Percentiles rank a stretch among this genome's conserved stretches.
These are phyloP conservation scores for Callimorpha dominula DNA, from an alignment of 2,888 invertebrate genomes.

Conservation along the genomic window DNA sequence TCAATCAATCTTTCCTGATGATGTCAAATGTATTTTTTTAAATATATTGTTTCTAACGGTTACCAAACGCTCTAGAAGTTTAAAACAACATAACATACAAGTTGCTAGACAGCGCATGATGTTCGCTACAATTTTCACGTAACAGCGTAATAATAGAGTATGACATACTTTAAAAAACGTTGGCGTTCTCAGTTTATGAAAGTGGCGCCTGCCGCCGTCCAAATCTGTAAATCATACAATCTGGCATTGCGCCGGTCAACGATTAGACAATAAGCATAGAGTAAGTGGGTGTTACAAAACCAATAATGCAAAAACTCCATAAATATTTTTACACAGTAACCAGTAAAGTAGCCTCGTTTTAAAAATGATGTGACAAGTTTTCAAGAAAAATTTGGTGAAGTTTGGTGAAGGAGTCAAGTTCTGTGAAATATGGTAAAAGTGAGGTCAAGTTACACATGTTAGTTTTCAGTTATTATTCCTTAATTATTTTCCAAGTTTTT, in stretches of 20 bases:
- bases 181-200: constrained; percentile 64
- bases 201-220: constrained; percentile 72
- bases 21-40: not conserved
- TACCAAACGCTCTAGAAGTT: not conserved
- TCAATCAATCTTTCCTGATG: not conserved
- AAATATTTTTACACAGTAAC: not conserved
- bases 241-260: constrained; percentile 77
- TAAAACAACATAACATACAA: not conserved
- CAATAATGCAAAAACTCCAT: too few species aligned
- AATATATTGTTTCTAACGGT: not conserved
- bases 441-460: too few species aligned
- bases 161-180: constrained; percentile 69
- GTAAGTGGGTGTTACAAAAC: not conserved
- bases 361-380: too few species aligned
- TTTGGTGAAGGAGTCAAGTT: too few species aligned
- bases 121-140: constrained; percentile 26
- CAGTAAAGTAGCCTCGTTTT: not conserved
- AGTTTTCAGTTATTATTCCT: too few species aligned
- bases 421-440: too few species aligned
- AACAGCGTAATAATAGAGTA: constrained; percentile 60
- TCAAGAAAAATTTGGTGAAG: too few species aligned
- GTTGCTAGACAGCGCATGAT: constrained; percentile 3
- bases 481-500: too few species aligned
- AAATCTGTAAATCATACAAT: constrained; percentile 77
- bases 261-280: constrained; percentile 49